These are phyloP conservation scores for Astur gentilis DNA, from an alignment of 2,113 vertebrate species.

Conservation along the genomic window DNA sequence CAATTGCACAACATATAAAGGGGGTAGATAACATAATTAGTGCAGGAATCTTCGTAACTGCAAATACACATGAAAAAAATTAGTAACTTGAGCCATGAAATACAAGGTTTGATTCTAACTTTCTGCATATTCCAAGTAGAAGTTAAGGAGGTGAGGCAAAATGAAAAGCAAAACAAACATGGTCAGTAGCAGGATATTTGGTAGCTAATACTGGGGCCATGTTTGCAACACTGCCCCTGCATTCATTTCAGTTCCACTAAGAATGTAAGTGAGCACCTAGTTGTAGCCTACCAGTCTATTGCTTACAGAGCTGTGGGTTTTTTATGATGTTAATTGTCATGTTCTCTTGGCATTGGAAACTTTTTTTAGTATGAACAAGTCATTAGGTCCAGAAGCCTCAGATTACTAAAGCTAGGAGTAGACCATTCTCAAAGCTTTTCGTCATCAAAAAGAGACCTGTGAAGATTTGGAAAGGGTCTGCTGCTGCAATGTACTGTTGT, in stretches of 20 bases:
- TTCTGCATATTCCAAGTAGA: not conserved
- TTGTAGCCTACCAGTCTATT: not conserved
- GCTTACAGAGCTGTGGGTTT: not conserved
- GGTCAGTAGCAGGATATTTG: not conserved
- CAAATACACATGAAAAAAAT: not conserved
- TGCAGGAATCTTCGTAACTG: not conserved
- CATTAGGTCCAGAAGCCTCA: not conserved
- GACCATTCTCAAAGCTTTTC: not conserved
- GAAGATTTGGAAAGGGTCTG: not conserved
- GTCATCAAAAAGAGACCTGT: not conserved
- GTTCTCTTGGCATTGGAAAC: not conserved
- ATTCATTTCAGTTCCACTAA: not conserved
- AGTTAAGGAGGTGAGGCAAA: not conserved
- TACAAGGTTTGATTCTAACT: not conserved
- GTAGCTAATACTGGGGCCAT: not conserved
- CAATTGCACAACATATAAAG: not conserved
- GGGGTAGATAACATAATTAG: not conserved
- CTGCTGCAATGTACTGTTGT: not conserved
- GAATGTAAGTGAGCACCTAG: not conserved
- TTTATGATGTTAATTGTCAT: not conserved
- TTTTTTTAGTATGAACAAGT: not conserved
- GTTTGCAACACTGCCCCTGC: not conserved
- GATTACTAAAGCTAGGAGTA: not conserved
- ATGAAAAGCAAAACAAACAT: not conserved
- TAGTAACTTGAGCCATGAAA: not conserved